These are phyloP conservation scores for Triplophysa rosa DNA, from an alignment of 2,113 vertebrate genomes.

Conservation along the genomic window DNA sequence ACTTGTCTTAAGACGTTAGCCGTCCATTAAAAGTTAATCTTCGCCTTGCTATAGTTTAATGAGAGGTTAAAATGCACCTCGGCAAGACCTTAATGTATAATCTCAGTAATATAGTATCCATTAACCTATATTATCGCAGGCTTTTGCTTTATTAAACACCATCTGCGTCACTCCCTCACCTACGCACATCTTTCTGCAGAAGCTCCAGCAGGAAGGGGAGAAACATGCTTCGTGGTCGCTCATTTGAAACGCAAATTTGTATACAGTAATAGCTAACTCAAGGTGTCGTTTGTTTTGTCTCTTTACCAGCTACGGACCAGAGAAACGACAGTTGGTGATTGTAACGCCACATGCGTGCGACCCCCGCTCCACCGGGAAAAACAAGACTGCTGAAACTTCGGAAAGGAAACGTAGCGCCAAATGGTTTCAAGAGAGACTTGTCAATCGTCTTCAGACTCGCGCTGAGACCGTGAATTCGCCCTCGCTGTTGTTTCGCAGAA, in stretches of 20 bases:
- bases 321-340: not conserved
- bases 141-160: constrained; percentile 36
- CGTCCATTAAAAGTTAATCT: not conserved
- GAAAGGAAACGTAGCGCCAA: constrained; percentile 15
- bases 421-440: constrained; percentile 22
- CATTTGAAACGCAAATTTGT: not conserved
- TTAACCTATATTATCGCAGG: constrained; percentile 22
- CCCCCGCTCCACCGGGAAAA: not conserved
- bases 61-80: not conserved
- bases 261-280: not conserved
- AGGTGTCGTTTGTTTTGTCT: not conserved
- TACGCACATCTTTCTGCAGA: constrained; percentile 42
- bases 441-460: constrained; percentile 2
- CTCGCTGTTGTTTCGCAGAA: constrained; percentile 27
- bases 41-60: not conserved
- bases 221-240: not conserved
- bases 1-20: no score
- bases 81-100: not conserved
- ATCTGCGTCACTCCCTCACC: constrained; percentile 49
- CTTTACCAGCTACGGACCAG: not conserved
- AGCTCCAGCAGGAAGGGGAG: not conserved
- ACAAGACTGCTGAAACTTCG: constrained; percentile 44
- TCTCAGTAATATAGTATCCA: not conserved
- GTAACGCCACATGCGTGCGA: constrained; percentile 41
- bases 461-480: constrained; percentile 17